phyloP scores from a whole-genome alignment of 2,888 invertebrate genomes.

The Dendrolimus houi region DNA sequence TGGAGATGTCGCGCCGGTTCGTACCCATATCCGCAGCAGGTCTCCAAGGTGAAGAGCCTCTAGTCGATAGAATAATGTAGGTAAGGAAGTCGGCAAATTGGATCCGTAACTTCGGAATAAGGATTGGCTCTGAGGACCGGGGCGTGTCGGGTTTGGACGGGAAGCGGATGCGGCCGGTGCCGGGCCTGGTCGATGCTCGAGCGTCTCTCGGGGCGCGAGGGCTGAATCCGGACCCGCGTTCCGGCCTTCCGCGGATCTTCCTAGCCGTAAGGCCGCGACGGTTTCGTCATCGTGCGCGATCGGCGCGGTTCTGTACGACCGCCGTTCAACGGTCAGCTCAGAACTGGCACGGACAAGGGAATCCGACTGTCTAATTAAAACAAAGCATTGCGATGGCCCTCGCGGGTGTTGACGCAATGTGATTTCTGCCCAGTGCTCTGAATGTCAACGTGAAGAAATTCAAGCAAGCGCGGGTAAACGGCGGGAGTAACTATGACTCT shows the following conservation, averaged over 20 bases:
- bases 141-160: conserved; percentile 75
- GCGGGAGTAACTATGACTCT: conserved; percentile 57
- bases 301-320: conserved; percentile 21
- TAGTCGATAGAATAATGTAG: conserved; percentile 79
- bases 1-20: conserved; percentile 52
- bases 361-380: conserved; percentile 83
- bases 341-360: conserved; percentile 80
- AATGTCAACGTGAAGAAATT: conserved; percentile 82
- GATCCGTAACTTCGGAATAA: conserved; percentile 81
- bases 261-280: conserved; percentile 26
- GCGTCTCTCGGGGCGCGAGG: conserved; percentile 25
- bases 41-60: conserved; percentile 83
- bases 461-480: conserved; percentile 79
- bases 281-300: conserved; percentile 28
- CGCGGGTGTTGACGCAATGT: conserved; percentile 78
- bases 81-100: conserved; percentile 82
- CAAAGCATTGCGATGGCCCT: conserved; percentile 82
- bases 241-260: conserved; percentile 13
- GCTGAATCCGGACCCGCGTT: conserved; percentile 34
- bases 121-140: conserved; percentile 84
- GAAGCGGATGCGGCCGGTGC: conserved; percentile 23
- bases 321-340: conserved; percentile 70
- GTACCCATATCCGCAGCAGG: conserved; percentile 86
- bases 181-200: conserved; percentile 11
- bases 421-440: conserved; percentile 81